These are phyloP conservation scores for Zygogramma bicolorata DNA, from an alignment of 2,888 invertebrate genomes.

Conservation along the genomic window DNA sequence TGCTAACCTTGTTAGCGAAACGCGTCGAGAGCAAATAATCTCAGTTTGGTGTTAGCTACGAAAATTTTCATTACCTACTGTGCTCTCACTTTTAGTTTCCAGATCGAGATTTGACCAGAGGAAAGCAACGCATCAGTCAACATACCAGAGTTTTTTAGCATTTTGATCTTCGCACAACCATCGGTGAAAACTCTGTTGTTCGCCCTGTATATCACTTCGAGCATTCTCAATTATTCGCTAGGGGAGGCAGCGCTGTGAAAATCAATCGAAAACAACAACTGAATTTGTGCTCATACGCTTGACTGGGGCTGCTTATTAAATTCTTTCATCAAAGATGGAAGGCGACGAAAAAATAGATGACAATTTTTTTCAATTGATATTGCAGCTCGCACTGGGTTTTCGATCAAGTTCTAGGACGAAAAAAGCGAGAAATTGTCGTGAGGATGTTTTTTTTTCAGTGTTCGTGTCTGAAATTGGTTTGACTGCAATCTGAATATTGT, in stretches of 20 bases:
- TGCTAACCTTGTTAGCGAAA: too few relatives aligned
- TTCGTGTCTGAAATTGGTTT: background rate
- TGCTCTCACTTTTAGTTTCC: too few relatives aligned
- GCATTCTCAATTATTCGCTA: background rate
- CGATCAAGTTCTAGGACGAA: background rate
- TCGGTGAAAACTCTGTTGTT: background rate
- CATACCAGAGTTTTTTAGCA: background rate
- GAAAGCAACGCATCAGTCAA: too few relatives aligned
- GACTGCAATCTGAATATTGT: background rate
- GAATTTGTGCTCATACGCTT: background rate
- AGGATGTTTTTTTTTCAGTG: background rate
- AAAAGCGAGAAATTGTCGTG: background rate
- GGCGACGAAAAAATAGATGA: background rate
- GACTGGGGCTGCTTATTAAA: background rate
- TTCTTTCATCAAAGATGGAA: background rate
- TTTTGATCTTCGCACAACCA: background rate
- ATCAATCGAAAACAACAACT: background rate
- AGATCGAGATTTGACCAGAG: too few relatives aligned
- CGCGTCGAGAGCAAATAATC: too few relatives aligned
- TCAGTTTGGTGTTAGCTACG: too few relatives aligned
- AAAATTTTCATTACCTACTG: too few relatives aligned
- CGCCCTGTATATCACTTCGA: background rate
- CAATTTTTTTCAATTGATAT: background rate
- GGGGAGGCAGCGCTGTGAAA: background rate
- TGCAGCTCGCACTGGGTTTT: background rate